These are phyloP conservation scores for Sphaerodactylus townsendi DNA, from an alignment of 2,113 vertebrate genomes.

Conservation along the genomic window DNA sequence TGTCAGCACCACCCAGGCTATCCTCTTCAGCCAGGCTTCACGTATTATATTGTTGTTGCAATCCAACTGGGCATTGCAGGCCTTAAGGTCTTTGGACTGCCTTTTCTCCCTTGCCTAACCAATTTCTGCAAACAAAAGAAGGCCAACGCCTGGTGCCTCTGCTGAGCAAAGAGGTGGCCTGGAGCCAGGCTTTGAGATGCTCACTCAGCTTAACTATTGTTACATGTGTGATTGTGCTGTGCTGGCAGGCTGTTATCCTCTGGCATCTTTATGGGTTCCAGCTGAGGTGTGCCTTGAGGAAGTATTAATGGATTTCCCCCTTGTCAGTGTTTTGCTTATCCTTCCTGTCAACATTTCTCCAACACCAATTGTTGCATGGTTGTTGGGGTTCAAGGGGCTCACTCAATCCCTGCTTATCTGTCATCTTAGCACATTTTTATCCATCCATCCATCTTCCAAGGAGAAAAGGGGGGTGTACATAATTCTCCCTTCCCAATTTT, in stretches of 20 bases:
- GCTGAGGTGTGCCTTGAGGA: not conserved
- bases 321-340: not conserved
- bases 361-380: too few species aligned
- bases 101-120: rapidly evolving
- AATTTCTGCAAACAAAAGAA: not conserved
- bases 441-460: too few species aligned
- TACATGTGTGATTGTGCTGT: not conserved
- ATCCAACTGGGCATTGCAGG: not conserved
- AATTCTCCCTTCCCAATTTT: too few species aligned
- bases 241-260: not conserved
- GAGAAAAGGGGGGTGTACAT: too few species aligned
- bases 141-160: not conserved
- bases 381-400: too few species aligned
- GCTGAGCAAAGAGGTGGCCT: not conserved
- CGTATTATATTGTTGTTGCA: not conserved
- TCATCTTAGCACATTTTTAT: too few species aligned
- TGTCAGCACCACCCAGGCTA: not conserved
- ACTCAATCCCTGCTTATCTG: too few species aligned
- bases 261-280: not conserved
- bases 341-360: not conserved
- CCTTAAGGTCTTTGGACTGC: not conserved
- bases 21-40: not conserved
- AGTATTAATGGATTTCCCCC: not conserved
- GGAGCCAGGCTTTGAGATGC: not conserved
- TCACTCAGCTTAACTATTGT: constrained; percentile 1